Percentiles rank a stretch among this genome's conserved stretches.
phyloP scores from a whole-genome alignment of 2,797 vertebrate species.

The Tokudaia muenninki region DNA sequence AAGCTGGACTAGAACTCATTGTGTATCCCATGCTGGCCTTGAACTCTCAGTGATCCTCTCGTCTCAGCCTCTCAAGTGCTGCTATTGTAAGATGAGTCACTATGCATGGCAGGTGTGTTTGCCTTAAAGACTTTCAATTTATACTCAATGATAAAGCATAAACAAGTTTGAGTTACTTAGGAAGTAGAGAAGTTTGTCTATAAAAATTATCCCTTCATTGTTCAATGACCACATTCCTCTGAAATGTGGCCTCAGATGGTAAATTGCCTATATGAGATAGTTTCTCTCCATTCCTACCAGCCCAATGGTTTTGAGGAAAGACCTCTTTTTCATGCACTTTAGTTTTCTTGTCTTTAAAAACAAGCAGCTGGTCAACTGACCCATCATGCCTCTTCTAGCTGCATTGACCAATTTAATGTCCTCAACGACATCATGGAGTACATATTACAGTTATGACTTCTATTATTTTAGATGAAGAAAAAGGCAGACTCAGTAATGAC shows the following conservation, averaged over 20 bases:
- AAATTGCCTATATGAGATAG: neutral
- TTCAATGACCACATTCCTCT: neutral
- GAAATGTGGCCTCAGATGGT: neutral
- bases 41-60: neutral
- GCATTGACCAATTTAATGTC: conserved; percentile 20
- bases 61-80: neutral
- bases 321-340: neutral
- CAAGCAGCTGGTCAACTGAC: neutral
- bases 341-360: conserved; percentile 54
- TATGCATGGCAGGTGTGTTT: neutral
- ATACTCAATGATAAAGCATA: neutral
- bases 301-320: neutral
- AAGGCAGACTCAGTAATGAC: conserved; percentile 1
- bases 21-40: neutral
- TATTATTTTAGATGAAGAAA: conserved; percentile 32
- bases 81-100: neutral
- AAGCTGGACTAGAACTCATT: neutral
- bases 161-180: neutral
- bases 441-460: neutral
- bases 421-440: neutral
- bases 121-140: neutral
- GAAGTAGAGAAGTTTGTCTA: neutral
- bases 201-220: neutral
- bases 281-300: neutral
- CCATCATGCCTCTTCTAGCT: neutral